phyloP scores from a whole-genome alignment of 2,888 invertebrate genomes.

The Lithophane leautieri region DNA sequence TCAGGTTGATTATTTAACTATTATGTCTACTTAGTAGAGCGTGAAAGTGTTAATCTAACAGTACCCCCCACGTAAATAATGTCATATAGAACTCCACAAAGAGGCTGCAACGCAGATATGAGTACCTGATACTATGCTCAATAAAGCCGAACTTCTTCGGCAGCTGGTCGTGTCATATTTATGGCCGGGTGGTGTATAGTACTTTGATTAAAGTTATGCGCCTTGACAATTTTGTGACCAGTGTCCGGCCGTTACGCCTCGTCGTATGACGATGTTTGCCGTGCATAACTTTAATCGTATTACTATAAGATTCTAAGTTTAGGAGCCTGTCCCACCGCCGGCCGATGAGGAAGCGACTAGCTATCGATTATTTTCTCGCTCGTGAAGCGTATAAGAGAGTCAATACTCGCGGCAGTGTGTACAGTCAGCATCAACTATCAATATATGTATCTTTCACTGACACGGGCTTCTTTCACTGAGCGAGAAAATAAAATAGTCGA shows the following conservation, averaged over 20 bases:
- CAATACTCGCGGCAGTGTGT: too few species aligned
- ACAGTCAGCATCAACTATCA: too few species aligned
- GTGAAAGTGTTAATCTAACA: too few species aligned
- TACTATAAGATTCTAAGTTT: background rate
- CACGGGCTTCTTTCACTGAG: background rate
- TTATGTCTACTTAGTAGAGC: too few species aligned
- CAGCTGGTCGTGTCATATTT: background rate
- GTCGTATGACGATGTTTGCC: background rate
- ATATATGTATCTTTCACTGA: too few species aligned
- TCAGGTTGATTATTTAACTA: too few species aligned
- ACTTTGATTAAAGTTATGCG: background rate
- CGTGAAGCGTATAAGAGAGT: too few species aligned
- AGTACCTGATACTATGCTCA: background rate
- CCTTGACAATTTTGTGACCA: background rate
- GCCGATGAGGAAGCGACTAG: too few species aligned
- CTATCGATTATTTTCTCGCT: too few species aligned
- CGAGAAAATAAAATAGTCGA: background rate
- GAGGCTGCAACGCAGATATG: too few species aligned
- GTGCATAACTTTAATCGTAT: background rate
- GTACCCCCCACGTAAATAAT: background rate
- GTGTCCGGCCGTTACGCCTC: background rate
- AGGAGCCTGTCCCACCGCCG: too few species aligned
- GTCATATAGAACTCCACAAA: background rate
- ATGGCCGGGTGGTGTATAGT: background rate
- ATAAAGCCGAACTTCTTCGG: background rate